phyloP scores from a whole-genome alignment of 1,140 invertebrate genomes.

The Drosophila fuyamai region DNA sequence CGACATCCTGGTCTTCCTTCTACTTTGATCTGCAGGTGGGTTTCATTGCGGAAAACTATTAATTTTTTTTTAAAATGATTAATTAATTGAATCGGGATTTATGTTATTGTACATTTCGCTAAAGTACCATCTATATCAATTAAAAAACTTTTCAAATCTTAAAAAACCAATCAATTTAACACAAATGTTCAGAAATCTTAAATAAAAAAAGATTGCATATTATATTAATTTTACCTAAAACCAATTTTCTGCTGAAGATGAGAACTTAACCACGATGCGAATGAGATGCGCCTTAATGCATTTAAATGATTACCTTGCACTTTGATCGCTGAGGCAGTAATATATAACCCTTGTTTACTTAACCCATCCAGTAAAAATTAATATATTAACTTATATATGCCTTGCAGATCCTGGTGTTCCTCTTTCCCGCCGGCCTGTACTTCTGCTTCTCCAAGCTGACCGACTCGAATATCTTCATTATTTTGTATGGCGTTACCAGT shows the following conservation, averaged over 20 bases:
- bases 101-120: no score
- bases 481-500: conserved; percentile 98
- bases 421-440: conserved; percentile 98
- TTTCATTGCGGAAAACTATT: no score
- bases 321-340: conserved; percentile 83
- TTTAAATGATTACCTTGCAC: conserved; percentile 78
- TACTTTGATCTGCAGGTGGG: conserved; percentile 96
- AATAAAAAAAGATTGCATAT: no score
- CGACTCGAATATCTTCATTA: conserved; percentile 98
- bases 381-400: background rate
- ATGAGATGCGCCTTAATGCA: conserved; percentile 83
- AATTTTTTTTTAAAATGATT: no score
- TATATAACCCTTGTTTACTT: background rate
- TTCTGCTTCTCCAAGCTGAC: conserved; percentile 97
- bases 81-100: no score
- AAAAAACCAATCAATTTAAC: no score
- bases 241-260: conserved; percentile 39
- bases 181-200: no score
- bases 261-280: conserved; percentile 44
- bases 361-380: background rate
- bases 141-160: no score
- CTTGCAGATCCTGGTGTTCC: conserved; percentile 93
- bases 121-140: no score
- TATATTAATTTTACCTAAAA: no score
- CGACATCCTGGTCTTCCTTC: conserved; percentile 99